Conservation (phyloP, 2,888 invertebrate genomes). For the Carterocephalus palaemon region DNA sequence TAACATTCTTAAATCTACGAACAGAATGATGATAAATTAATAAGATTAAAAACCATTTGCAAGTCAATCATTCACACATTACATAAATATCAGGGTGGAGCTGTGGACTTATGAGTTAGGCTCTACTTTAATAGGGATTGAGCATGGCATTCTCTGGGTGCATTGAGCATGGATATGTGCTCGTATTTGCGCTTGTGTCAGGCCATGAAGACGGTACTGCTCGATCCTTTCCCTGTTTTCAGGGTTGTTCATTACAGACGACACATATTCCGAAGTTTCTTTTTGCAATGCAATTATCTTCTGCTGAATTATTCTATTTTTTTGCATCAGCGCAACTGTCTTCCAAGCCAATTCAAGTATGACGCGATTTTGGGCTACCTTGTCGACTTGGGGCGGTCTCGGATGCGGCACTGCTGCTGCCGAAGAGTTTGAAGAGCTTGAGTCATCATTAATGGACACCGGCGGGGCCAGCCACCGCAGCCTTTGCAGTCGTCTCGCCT, state of each 20-base stretch:
- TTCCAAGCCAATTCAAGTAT: conserved; percentile 81
- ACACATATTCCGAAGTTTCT: conserved; percentile 81
- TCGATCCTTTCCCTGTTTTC: conserved; percentile 55
- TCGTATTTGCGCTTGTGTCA: conserved; percentile 3
- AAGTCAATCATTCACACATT: too few species aligned
- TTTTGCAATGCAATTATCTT: conserved; percentile 79
- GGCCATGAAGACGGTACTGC: conserved; percentile 44
- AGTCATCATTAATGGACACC: conserved; percentile 33
- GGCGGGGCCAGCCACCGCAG: conserved; percentile 47
- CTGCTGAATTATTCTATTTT: conserved; percentile 80
- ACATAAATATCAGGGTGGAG: too few species aligned
- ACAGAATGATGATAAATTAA: too few species aligned
- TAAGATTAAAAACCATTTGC: too few species aligned
- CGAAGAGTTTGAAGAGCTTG: conserved; percentile 10
- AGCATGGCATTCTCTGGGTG: too few species aligned
- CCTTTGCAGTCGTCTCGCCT: conserved; percentile 59
- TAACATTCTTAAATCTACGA: too few species aligned
- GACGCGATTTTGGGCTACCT: conserved; percentile 62
- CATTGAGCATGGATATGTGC: neutral
- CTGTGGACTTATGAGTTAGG: conserved; percentile 1
- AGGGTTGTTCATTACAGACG: conserved; percentile 78
- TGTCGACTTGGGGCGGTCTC: conserved; percentile 40
- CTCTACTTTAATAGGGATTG: conserved; percentile 17
- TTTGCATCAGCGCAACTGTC: conserved; percentile 80
- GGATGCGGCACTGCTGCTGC: conserved; percentile 31